Conservation (phyloP, 2,113 vertebrate species). For the Podocnemis expansa region DNA sequence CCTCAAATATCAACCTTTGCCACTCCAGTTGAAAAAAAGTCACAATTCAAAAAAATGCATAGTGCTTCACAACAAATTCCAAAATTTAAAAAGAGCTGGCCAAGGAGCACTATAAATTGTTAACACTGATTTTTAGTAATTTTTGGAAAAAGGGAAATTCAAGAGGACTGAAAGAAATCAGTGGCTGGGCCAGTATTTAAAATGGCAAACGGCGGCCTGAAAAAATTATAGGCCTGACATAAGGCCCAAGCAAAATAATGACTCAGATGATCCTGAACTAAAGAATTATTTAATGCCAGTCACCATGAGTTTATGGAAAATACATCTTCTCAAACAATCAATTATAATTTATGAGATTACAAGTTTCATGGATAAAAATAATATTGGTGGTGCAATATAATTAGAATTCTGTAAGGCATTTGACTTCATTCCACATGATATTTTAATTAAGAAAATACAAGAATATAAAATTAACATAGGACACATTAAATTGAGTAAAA, state of each 20-base stretch:
- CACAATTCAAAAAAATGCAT: accelerated
- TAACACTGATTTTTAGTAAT: neutral
- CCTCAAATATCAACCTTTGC: neutral
- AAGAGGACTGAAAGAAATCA: neutral
- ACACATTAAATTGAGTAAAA: neutral
- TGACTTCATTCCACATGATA: neutral
- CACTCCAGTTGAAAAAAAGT: neutral
- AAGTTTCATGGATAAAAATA: neutral
- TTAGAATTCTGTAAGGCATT: neutral
- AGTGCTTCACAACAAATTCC: accelerated
- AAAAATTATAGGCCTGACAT: neutral
- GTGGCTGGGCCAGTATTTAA: neutral
- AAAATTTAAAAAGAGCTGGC: neutral
- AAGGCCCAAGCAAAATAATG: neutral
- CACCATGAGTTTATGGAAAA: accelerated
- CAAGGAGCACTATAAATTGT: neutral
- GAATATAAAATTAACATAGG: accelerated
- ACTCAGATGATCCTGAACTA: neutral
- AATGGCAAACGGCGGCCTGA: neutral
- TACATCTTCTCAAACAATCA: neutral
- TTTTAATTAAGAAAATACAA: neutral
- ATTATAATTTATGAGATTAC: neutral
- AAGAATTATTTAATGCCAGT: neutral
- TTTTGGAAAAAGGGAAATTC: accelerated
- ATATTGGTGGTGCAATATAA: neutral